Conservation (phyloP, 2,113 vertebrate genomes). For the Electrona antarctica region DNA sequence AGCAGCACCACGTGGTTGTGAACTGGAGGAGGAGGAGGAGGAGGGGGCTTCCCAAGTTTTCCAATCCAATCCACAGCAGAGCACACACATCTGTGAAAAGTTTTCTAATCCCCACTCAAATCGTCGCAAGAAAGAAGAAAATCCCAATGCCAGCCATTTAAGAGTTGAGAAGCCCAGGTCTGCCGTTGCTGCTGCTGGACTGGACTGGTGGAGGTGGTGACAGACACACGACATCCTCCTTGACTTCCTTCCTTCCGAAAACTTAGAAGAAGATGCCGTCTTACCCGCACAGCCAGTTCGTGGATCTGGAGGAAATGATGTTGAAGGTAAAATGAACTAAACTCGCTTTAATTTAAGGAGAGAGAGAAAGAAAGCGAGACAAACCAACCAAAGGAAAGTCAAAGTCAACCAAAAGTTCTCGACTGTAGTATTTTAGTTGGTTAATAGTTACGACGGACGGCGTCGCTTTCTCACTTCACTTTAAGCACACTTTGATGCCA, state of each 20-base stretch:
- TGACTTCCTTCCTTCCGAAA: not conserved
- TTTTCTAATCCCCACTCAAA: constrained; percentile 25
- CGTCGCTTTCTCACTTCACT: not conserved
- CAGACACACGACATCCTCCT: not conserved
- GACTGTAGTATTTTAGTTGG: no score
- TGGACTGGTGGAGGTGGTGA: no score
- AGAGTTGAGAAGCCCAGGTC: no score
- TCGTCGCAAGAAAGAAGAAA: not conserved
- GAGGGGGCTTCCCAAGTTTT: not conserved
- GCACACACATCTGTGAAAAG: constrained; percentile 47
- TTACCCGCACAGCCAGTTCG: constrained; percentile 67
- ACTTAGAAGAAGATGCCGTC: constrained; percentile 68
- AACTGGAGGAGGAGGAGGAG: no score
- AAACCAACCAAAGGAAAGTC: not conserved
- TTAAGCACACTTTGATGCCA: not conserved
- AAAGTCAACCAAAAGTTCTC: constrained; percentile 12
- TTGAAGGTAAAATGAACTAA: constrained; percentile 67
- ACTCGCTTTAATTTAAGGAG: no score
- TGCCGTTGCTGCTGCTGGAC: no score
- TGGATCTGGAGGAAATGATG: constrained; percentile 75
- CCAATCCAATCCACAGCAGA: no score
- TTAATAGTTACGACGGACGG: constrained; percentile 24
- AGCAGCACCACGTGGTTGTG: not conserved
- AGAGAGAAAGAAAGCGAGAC: constrained; percentile 26
- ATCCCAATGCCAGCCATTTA: no score